Evolutionary conservation across 2,888 invertebrate genomes (phyloP).

Genomic region (Trachelus stipa): DNA sequence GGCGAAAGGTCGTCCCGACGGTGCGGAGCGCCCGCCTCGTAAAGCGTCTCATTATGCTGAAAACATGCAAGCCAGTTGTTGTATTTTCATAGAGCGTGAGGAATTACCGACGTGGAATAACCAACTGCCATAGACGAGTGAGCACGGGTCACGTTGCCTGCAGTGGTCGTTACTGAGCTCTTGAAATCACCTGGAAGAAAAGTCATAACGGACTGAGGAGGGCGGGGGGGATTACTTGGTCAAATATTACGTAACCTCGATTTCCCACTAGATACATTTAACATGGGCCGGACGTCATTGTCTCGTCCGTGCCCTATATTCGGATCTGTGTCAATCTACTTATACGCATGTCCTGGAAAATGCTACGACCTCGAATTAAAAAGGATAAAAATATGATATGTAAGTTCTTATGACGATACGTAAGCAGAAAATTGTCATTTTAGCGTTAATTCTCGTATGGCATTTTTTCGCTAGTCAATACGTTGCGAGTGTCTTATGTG

Average conservation of each 20-base stretch:
- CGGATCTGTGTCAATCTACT: neutral
- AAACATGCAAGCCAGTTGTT: slow-evolving; percentile 22
- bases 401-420: neutral
- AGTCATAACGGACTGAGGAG: neutral
- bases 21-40: slow-evolving; percentile 17
- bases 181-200: slow-evolving; percentile 42
- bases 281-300: neutral
- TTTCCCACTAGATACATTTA: neutral
- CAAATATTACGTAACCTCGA: neutral
- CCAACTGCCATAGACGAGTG: slow-evolving; percentile 22
- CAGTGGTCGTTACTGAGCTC: neutral
- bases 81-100: slow-evolving; percentile 16
- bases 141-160: neutral
- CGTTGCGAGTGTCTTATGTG: neutral
- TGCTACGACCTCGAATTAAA: neutral
- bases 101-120: slow-evolving; percentile 24
- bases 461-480: neutral
- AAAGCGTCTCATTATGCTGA: slow-evolving; percentile 33
- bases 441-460: neutral
- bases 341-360: neutral
- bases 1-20: neutral
- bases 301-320: neutral
- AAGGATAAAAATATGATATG: neutral
- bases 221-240: neutral
- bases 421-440: neutral